phyloP scores from a whole-genome alignment of 2,888 invertebrate genomes.

The Timandra comae region DNA sequence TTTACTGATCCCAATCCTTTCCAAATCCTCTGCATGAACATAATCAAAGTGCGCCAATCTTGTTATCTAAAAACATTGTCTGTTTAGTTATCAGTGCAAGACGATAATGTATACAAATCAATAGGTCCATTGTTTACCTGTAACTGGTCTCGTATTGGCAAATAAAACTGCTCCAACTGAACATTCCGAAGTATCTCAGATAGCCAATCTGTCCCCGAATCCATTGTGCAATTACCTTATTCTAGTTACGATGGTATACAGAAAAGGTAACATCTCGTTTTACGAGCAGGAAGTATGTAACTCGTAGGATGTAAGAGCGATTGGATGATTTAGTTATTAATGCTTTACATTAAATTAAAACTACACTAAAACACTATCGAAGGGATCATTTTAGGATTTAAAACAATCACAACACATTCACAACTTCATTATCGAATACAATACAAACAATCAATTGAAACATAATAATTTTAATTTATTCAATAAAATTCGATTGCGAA shows the following conservation, averaged over 20 bases:
- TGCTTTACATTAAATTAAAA: no score
- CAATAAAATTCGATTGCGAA: slow-evolving; percentile 7
- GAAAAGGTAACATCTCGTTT: slow-evolving; percentile 53
- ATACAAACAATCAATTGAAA: slow-evolving; percentile 5
- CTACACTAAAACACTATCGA: not conserved
- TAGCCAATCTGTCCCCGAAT: slow-evolving; percentile 84
- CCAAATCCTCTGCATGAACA: slow-evolving; percentile 96
- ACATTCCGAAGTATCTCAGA: slow-evolving; percentile 91
- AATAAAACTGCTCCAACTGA: slow-evolving; percentile 93
- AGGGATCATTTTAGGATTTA: slow-evolving; percentile 6
- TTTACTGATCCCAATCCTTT: slow-evolving; percentile 95
- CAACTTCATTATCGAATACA: no score
- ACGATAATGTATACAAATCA: slow-evolving; percentile 2
- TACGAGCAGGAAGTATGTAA: slow-evolving; percentile 52
- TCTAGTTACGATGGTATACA: slow-evolving; percentile 23
- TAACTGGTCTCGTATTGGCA: slow-evolving; percentile 92
- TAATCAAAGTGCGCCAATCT: slow-evolving; percentile 97
- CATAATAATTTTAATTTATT: slow-evolving; percentile 1
- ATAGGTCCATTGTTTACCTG: slow-evolving; percentile 76
- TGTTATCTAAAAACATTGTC: slow-evolving; percentile 80
- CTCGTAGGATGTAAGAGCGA: slow-evolving; percentile 31
- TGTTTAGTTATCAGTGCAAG: slow-evolving; percentile 1
- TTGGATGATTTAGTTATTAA: slow-evolving; percentile 18
- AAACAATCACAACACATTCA: slow-evolving; percentile 5
- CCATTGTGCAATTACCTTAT: slow-evolving; percentile 42